Base-by-base conservation (phyloP, 2,888 invertebrate species). In the Autographa gamma region DNA sequence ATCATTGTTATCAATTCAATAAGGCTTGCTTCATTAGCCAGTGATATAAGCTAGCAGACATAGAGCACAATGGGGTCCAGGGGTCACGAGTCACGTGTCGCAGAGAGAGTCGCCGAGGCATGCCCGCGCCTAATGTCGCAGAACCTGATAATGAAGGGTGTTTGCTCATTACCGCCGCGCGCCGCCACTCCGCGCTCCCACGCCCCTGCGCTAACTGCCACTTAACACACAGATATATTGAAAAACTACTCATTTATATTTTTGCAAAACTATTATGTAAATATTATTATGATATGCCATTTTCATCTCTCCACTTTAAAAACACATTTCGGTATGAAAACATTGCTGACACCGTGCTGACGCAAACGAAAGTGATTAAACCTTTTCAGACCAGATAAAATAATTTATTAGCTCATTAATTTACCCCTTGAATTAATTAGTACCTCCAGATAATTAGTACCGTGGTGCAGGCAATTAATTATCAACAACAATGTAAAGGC, bases 61-160 rank as follows among this genome's bases (percentile, higher is more conserved):
- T 68, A 63, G 56, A 54, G 32, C 66, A 64, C 67, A 66, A 73
- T 66, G 67, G 65, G 70, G 54, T 25, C 61, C 60, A 69, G 68
- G 71, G 73, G 72, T 76, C 75, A 65, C 68, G 80, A 72, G 81
- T 63, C 75, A 69, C 69, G 71, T 74, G 73, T 76, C 75, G 66
- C 68, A 63, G 68, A 69, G 76, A 80, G 80, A 72, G 81, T 63
- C 74, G 74, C 31, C 74, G 83, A 81, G 76, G 83, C 85, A 84
- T 87, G 83, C 79, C 82, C 76, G 80, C 74, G 86, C 88, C 80
- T 86, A 88, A 90, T 90, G 87, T 87, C 81, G 80, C 84, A 83
- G 84, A 85, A 83, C 81, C 86, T 88, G 86, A 85, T 88, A 88
- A 89, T 87, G 85, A 87, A 86, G 86, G 86, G 84, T 85, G 85